Conservation (phyloP, 1,140 invertebrate genomes). For the Ostrea edulis region DNA sequence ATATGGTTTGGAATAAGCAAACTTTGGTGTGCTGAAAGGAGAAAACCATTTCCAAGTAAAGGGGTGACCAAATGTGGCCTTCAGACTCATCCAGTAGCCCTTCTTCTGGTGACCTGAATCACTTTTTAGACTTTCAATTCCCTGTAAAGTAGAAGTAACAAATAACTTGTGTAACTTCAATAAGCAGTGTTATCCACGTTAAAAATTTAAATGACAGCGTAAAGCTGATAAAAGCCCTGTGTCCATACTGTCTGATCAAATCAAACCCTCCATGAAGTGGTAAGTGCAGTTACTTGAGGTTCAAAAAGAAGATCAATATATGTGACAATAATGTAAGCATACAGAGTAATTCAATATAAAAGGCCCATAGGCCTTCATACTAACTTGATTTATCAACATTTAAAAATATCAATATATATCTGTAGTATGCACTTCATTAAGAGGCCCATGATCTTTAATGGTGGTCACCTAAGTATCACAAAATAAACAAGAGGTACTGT, state of each 20-base stretch:
- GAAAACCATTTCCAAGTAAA: slow-evolving; percentile 97
- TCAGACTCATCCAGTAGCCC: slow-evolving; percentile 95
- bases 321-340: neutral
- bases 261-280: neutral
- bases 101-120: slow-evolving; percentile 95
- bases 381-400: no score
- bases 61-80: slow-evolving; percentile 93
- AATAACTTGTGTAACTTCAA: neutral
- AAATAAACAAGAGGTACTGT: no score
- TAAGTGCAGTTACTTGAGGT: neutral
- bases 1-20: slow-evolving; percentile 62
- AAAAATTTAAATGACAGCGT: neutral
- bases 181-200: neutral
- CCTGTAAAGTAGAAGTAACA: slow-evolving; percentile 81
- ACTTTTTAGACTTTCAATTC: slow-evolving; percentile 96
- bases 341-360: neutral
- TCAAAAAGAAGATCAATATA: neutral
- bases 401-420: no score
- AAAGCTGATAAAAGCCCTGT: neutral
- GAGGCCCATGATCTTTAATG: no score
- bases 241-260: neutral
- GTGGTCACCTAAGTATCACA: no score
- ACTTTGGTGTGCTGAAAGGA: slow-evolving; percentile 84
- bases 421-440: no score
- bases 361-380: no score